Base-by-base conservation (phyloP, 1,140 invertebrate genomes). In the Drosophila rufa region DNA sequence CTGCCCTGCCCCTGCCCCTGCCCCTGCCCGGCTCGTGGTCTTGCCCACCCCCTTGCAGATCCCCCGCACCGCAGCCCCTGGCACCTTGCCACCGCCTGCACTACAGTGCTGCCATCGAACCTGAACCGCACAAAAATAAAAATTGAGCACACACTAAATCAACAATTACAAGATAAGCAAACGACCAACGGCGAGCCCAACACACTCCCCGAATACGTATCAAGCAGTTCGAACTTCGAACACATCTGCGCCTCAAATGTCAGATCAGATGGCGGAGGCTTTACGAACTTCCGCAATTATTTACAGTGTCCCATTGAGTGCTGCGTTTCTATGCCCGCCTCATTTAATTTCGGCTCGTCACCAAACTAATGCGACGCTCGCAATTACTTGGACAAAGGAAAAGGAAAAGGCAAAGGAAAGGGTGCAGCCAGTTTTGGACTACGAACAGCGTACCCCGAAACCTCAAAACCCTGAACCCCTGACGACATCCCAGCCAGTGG, bases 101-200 rank as follows among this genome's bases (percentile, higher is more conserved):
- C 30, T n/a, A 46, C 30, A 38, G 67, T 6, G 33, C 67, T 68
- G 68, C 65, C 74, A 22, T 60, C 67, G 73, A 74, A 62, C 64
- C 71, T 65, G 69, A 68, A 71, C 51, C 64, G 69, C 61, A 83
- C 62, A 68, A 56, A 89, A 83, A 80, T 83, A 81, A 90, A 89
- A 90, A 83, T 81, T 85, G 85, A 79, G 85, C 74, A 80, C 82
- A 86, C 84, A 89, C 81, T 90, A 89, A 89, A 91, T 90, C 85
- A 89, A 91, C 85, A 89, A 90, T 89, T 90, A 89, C 59, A 75
- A 90, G 85, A 89, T 90, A 85, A 90, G 83, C 83, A 66, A 83
- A 62, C 75, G 65, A 73, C 53, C 53, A 73, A 43, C 55, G 36
- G 64, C 60, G 62, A 64, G 53, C 71, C 51, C 69, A 56, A 47